Percentiles rank a stretch among this genome's conserved stretches.
Evolutionary conservation across 2,113 vertebrate species (phyloP).

Genomic region (Rallus limicola): DNA sequence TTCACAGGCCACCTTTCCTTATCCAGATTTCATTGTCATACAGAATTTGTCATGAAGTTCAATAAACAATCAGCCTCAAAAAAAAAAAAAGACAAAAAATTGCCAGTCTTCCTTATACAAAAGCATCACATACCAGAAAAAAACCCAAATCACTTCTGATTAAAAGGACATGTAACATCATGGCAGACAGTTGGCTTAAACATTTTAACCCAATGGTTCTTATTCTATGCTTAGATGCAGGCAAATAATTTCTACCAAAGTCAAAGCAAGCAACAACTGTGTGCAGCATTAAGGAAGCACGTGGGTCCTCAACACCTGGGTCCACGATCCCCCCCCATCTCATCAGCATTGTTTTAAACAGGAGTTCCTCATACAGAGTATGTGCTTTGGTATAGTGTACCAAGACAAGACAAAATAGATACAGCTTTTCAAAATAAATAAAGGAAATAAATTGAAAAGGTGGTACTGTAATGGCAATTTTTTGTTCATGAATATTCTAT

Average conservation of each 20-base stretch:
- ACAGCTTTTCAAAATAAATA: constrained; percentile 40
- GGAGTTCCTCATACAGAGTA: not conserved
- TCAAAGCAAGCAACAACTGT: not conserved
- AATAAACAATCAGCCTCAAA: not conserved
- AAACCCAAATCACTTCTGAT: not conserved
- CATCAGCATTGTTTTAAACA: not conserved
- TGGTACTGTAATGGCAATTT: not conserved
- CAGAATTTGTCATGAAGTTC: not conserved
- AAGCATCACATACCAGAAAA: constrained; percentile 18
- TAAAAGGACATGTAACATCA: not conserved
- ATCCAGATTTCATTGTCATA: not conserved
- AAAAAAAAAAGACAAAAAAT: not conserved
- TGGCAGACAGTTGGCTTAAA: not conserved
- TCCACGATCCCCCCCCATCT: not conserved
- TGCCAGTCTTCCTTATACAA: not conserved
- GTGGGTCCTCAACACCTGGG: not conserved
- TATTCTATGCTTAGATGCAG: not conserved
- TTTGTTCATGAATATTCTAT: not conserved
- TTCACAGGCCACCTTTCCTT: not conserved
- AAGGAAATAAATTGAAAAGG: not conserved
- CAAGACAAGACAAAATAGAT: not conserved
- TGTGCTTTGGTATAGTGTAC: not conserved
- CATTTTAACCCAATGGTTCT: not conserved
- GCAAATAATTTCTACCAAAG: not conserved
- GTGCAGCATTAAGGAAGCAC: not conserved